Evolutionary conservation across 2,113 vertebrate species (phyloP).

Genomic region (Ageneiosus marmoratus): DNA sequence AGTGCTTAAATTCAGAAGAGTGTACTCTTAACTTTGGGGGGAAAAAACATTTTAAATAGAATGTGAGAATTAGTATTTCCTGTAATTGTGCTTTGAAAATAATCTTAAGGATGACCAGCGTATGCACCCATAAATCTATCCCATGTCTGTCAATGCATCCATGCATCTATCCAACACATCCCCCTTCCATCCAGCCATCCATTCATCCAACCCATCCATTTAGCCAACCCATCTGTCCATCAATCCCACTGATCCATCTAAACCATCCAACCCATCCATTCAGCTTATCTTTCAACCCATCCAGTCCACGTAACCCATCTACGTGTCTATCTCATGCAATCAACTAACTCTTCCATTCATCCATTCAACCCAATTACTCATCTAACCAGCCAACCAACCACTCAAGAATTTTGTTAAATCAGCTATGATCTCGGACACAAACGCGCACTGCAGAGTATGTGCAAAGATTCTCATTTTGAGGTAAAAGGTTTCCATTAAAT

Average conservation of each 20-base stretch:
- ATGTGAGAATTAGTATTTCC: neutral
- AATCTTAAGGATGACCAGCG: too few species aligned
- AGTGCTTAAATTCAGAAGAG: too few species aligned
- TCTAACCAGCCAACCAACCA: neutral
- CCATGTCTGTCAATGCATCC: neutral
- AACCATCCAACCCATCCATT: neutral
- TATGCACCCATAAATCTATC: too few species aligned
- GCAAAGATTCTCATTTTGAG: neutral
- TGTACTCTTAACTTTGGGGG: too few species aligned
- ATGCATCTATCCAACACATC: neutral
- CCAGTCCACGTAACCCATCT: neutral
- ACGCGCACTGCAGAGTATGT: too few species aligned
- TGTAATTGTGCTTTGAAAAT: too few species aligned
- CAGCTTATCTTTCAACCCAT: neutral
- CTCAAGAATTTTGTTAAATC: neutral
- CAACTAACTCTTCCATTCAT: neutral
- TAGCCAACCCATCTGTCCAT: neutral
- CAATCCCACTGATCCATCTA: neutral
- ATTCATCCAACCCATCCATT: neutral
- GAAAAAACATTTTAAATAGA: too few species aligned
- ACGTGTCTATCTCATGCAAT: neutral
- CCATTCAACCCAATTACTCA: neutral
- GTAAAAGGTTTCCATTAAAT: neutral
- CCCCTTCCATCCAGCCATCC: neutral
- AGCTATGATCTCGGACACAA: neutral